Evolutionary conservation across 2,113 vertebrate species (phyloP), one percentile per base, ranked within the genome.

Genomic region (Mellivora capensis): DNA sequence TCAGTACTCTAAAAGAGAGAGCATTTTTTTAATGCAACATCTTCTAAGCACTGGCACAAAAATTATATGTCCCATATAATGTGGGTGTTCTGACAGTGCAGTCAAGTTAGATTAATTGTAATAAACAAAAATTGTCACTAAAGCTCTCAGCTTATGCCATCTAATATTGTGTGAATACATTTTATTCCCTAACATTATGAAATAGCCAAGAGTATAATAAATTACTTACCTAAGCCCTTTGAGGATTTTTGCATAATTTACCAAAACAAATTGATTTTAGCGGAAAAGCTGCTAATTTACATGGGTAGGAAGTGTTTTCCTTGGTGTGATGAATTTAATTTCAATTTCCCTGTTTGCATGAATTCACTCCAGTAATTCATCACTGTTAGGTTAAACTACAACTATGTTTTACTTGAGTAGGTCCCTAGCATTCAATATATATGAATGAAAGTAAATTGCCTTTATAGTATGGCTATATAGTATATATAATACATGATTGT

Each of bases 201-300:
- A 99, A 98, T 93, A 98, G 88, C 97, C 93, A 95, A 98, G 98
- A 98, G 96, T 98, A 98, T 98, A 98, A 99, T 98, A 98, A 99
- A 99, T 99, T 98, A 98, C 97, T 98, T 98, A 98, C 98, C 98
- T 98, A 98, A 98, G 96, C 96, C 98, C 98, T 99, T 98, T 96
- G 98, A 99, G 98, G 97, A 97, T 99, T 99, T 99, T 98, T 99
- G 98, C 98, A 98, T 99, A 98, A 99, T 98, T 99, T 99, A 98
- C 98, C 98, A 98, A 99, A 98, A 98, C 98, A 99, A 99, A 99
- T 98, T 99, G 98, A 99, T 99, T 99, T 99, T 98, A 98, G 97
- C 74, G 97, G 98, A 98, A 98, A 98, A 99, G 96, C 98, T 98
- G 95, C 98, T 99, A 98, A 98, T 98, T 99, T 99, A 98, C 96